Conservation (phyloP, 2,113 vertebrate species). For the Gnathonemus longibarbis region DNA sequence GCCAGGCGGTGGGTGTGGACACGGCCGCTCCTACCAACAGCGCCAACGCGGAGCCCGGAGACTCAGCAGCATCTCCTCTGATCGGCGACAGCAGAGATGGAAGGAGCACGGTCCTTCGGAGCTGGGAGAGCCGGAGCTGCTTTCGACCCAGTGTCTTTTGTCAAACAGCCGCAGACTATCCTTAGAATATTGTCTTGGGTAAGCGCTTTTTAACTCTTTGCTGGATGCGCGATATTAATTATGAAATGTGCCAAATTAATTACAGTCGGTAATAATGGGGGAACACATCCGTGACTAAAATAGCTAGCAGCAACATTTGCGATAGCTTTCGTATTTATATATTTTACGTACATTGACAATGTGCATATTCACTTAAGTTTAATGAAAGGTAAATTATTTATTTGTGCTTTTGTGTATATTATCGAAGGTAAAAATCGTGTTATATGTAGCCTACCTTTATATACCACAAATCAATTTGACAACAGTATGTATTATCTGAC, state of each 20-base stretch:
- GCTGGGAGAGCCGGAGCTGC: conserved; percentile 67
- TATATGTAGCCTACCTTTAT: not conserved
- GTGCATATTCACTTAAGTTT: not conserved
- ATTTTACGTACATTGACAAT: not conserved
- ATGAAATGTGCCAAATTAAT: not conserved
- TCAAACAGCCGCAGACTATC: conserved; percentile 69
- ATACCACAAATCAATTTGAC: not conserved
- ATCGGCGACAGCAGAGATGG: conserved; percentile 51
- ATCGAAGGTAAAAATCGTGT: not conserved
- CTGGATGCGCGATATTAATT: not conserved
- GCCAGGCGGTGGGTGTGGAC: conserved; percentile 22
- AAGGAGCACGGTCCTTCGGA: conserved; percentile 68
- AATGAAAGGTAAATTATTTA: not conserved
- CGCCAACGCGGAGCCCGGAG: conserved; percentile 9
- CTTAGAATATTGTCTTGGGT: conserved; percentile 68
- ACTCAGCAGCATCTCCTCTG: conserved; percentile 11
- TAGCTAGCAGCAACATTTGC: not conserved
- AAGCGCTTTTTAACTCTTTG: conserved; percentile 36
- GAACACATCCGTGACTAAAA: not conserved
- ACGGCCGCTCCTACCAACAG: conserved; percentile 15
- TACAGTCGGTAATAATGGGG: not conserved
- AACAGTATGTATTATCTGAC: not conserved
- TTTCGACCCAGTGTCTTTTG: conserved; percentile 67
- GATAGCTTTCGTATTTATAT: not conserved
- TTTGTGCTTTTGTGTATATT: not conserved